Conservation (phyloP, 2,888 invertebrate species). For the Acrobasis consociella region DNA sequence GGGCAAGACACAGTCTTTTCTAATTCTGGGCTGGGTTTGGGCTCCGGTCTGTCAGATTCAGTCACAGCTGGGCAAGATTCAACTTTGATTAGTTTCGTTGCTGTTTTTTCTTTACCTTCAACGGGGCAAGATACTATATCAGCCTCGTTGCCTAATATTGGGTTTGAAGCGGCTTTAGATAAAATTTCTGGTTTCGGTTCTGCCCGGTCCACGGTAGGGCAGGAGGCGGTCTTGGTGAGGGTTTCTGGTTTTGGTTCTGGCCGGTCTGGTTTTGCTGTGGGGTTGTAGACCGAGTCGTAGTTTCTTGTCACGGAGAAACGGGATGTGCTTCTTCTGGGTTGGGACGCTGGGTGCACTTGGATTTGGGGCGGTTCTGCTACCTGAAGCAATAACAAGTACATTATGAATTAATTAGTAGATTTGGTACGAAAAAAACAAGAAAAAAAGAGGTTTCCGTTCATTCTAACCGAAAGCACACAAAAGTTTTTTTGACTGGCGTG, state of each 20-base stretch:
- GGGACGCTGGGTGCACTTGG: conserved; percentile 83
- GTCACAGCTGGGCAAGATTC: conserved; percentile 14
- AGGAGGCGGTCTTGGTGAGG: conserved; percentile 6
- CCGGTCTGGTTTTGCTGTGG: conserved; percentile 34
- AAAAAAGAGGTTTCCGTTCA: no score
- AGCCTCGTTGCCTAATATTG: neutral
- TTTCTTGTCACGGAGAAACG: conserved; percentile 76
- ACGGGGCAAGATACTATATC: neutral
- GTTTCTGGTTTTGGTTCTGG: conserved; percentile 11
- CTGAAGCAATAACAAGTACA: conserved; percentile 40
- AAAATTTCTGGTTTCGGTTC: neutral
- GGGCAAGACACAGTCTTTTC: conserved; percentile 17
- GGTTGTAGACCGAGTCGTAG: conserved; percentile 64
- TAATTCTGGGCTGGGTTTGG: conserved; percentile 9
- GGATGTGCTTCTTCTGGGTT: conserved; percentile 74
- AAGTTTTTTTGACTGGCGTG: no score
- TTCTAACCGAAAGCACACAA: no score
- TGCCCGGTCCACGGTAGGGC: neutral
- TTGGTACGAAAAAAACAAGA: no score
- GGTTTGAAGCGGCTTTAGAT: neutral
- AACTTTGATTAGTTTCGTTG: conserved; percentile 16
- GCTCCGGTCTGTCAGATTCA: conserved; percentile 11
- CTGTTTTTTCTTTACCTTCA: neutral
- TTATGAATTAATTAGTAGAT: no score
- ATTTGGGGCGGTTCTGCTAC: conserved; percentile 69